Base-by-base conservation (phyloP, 1,140 invertebrate genomes). In the Nasonia vitripennis region DNA sequence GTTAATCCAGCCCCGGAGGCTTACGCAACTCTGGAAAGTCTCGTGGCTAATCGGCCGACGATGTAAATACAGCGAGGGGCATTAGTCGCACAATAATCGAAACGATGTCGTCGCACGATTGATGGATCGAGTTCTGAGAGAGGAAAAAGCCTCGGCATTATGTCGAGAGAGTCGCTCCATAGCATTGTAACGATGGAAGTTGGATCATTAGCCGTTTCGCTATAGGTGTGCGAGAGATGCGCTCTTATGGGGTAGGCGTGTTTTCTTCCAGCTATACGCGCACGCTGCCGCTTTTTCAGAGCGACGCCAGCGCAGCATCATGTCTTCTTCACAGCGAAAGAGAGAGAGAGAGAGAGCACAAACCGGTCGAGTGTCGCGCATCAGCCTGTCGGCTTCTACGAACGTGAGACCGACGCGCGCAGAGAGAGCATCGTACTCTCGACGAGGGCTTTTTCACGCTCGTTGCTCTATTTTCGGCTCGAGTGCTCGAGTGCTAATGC, bases 71-170 rank as follows among this genome's bases (percentile, higher is more conserved):
- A 27, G 23, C 23, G 45, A 78, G n/a, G 55, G 55, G 45, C 23
- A 78, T 78, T 51, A 78, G 23, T 62, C 55, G 67, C 67, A 41
- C 34, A 71, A 81, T 81, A 71, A 71, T 81, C 34, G 31, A 71
- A 81, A 71, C 62, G 62, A 70, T 51, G 79, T 67, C 37, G 41
- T n/a, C 27, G 27, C 45, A 27, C 23, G 31, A 81, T 81, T 81
- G 79, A 81, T 81, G 34, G 67, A 71, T 81, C 37, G 67, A 70
- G n/a, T 48, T 62, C 55, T 62, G 55, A 5, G 12, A 62, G 6
- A 20, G 55, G 17, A 62, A 62, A 62, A 62, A 62, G 55, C 55
- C 5, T 62, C 17, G 55, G 55, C 55, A 62, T 62, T 62, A 62
- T 62, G 55, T 62, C 55, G 55, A n/a, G 55, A n/a, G 55, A n/a